Evolutionary conservation across 2,797 vertebrate species (phyloP), one percentile per base, ranked within the genome.

Genomic region (Coluber constrictor): DNA sequence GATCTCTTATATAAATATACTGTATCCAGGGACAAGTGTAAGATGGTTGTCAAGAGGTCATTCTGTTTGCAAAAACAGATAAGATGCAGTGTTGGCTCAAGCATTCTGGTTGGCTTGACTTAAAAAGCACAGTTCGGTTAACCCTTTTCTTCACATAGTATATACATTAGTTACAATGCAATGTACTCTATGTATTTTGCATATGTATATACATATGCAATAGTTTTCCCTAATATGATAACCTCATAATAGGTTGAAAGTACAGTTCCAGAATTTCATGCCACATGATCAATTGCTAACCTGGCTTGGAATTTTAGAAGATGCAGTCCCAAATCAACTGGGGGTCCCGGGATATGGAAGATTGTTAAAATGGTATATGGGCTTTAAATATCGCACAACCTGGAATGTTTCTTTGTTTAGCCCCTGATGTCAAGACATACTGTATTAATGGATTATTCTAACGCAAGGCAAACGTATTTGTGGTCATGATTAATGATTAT

Each of bases 1-100:
- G 93, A 95, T 94, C 29, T 29, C 27, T 12, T 96, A 47, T 54
- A 91, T 93, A 95, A 97, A 95, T 94, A 96, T 70, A 95, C 47
- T 93, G 5, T 91, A 94, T 90, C 13, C 90, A 9, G 87, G 93
- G 13, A 90, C 83, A 94, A 92, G 37, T 90, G 54, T 59, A 92
- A 95, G 10, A 3, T 92, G 32, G 13, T 90, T 95, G 59, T 92
- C n/a, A 92, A 94, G 61, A 92, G 90, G 94, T 95, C 93, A 93
- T 23, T 43, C 11, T 92, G 63, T 88, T 95, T 94, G 59, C 95
- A 95, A 96, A 88, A 89, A 90, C 63, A 96, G 88, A 88, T 94
- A 93, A 12, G 16, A 79, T 92, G 16, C 86, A 91, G 11, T 0
- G 43, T 88, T 93, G 13, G 43, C 47, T 86, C 70, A 83, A 60